These are phyloP conservation scores for Hedya salicella DNA, from an alignment of 2,888 invertebrate species.

Conservation along the genomic window DNA sequence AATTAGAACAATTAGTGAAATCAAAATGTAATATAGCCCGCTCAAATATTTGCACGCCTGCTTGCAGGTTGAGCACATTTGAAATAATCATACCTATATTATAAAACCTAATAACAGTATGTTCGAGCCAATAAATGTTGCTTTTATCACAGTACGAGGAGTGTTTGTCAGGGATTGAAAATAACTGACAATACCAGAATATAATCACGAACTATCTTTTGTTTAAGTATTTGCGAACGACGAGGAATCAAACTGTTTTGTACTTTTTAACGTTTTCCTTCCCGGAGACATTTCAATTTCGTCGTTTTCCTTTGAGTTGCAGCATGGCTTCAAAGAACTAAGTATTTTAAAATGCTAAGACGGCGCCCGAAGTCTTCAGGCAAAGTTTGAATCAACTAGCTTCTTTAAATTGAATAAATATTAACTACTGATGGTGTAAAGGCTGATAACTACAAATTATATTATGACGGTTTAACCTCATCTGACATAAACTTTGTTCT, in stretches of 20 bases:
- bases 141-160: too few species aligned
- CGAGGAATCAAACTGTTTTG: conserved; percentile 22
- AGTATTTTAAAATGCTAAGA: conserved; percentile 30
- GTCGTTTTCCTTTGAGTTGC: conserved; percentile 15
- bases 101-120: too few species aligned
- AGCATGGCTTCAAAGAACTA: conserved; percentile 17
- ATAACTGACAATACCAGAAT: neutral
- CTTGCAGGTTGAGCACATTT: too few species aligned
- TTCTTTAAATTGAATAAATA: conserved; percentile 11
- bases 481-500: too few species aligned
- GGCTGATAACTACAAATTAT: too few species aligned
- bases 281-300: neutral
- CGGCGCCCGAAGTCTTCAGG: conserved; percentile 2
- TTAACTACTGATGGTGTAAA: neutral
- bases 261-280: conserved; percentile 24
- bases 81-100: too few species aligned
- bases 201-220: neutral
- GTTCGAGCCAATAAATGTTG: too few species aligned
- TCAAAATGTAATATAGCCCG: too few species aligned
- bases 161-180: too few species aligned
- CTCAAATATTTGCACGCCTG: too few species aligned
- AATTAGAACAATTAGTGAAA: too few species aligned
- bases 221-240: conserved; percentile 13
- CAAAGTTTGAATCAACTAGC: conserved; percentile 26
- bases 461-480: too few species aligned